phyloP scores from a whole-genome alignment of 2,797 vertebrate species.

The Rhyacichthys aspro region DNA sequence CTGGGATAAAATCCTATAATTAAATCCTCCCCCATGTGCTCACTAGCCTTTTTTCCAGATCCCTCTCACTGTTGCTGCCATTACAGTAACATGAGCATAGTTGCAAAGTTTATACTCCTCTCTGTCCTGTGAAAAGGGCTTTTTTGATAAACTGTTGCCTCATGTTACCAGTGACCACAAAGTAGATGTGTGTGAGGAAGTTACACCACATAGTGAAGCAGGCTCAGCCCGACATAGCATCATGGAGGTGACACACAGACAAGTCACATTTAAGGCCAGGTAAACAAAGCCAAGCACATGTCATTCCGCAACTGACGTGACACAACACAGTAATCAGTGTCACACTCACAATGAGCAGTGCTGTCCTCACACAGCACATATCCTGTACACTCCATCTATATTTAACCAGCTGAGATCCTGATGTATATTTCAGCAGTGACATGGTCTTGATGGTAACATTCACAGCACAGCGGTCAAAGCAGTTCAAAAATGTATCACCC shows the following conservation, averaged over 20 bases:
- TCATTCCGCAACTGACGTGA: constrained; percentile 46
- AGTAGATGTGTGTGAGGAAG: constrained; percentile 7
- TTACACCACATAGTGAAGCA: constrained; percentile 7
- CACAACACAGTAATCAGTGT: constrained; percentile 15
- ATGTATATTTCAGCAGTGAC: constrained; percentile 65
- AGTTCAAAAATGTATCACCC: constrained; percentile 67
- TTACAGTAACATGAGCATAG: constrained; percentile 36
- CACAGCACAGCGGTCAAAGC: constrained; percentile 64
- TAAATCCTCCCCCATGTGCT: constrained; percentile 26
- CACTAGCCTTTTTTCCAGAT: constrained; percentile 15
- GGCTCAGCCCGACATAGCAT: no score
- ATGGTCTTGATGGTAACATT: constrained; percentile 59
- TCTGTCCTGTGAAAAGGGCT: constrained; percentile 32
- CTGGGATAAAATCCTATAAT: constrained; percentile 39
- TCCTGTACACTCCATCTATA: constrained; percentile 61
- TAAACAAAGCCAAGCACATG: constrained; percentile 56
- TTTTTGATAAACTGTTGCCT: constrained; percentile 12
- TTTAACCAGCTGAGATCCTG: constrained; percentile 58
- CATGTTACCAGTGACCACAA: background rate
- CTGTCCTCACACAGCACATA: constrained; percentile 24
- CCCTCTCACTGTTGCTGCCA: constrained; percentile 40
- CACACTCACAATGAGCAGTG: constrained; percentile 26
- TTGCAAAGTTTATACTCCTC: constrained; percentile 31
- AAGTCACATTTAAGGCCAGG: constrained; percentile 28
- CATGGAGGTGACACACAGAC: no score